A percentile compares a stretch with the other conserved stretches of the same genome.
Conservation (phyloP, 2,888 invertebrate species). For the Microchrysa polita region DNA sequence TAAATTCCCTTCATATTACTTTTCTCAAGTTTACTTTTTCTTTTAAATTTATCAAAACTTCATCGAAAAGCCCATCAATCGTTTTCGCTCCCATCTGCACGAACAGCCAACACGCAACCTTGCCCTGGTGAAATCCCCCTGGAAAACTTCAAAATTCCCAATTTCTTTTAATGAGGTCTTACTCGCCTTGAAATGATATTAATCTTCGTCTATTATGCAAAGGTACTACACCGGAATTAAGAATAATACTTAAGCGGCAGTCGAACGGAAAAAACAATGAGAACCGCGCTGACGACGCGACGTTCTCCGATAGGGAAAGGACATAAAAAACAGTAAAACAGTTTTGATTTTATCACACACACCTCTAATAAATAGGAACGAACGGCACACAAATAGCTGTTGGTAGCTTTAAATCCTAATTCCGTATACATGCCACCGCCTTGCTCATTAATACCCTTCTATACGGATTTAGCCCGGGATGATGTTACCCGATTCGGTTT, state of each 20-base stretch:
- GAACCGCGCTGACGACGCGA: no score
- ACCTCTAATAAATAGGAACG: no score
- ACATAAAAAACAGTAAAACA: no score
- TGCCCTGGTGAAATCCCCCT: background rate
- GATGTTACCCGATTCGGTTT: conserved; percentile 18
- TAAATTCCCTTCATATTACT: no score
- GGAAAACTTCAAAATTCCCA: background rate
- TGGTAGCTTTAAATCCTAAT: background rate
- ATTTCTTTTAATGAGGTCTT: conserved; percentile 30
- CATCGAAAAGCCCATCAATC: no score
- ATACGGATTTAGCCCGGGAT: conserved; percentile 29
- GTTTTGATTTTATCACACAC: conserved; percentile 36
- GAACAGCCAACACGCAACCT: background rate
- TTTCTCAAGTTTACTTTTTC: no score
- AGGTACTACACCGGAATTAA: conserved; percentile 36
- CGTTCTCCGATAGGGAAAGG: no score
- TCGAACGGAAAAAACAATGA: conserved; percentile 16
- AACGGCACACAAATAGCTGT: background rate
- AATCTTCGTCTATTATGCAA: conserved; percentile 18
- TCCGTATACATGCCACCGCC: background rate
- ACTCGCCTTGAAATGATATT: background rate
- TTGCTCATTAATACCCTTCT: conserved; percentile 21
- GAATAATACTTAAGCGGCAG: conserved; percentile 14
- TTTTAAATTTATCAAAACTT: no score
- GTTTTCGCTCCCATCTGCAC: background rate